phyloP scores from a whole-genome alignment of 2,797 vertebrate species.

The Emydoidea blandingii region DNA sequence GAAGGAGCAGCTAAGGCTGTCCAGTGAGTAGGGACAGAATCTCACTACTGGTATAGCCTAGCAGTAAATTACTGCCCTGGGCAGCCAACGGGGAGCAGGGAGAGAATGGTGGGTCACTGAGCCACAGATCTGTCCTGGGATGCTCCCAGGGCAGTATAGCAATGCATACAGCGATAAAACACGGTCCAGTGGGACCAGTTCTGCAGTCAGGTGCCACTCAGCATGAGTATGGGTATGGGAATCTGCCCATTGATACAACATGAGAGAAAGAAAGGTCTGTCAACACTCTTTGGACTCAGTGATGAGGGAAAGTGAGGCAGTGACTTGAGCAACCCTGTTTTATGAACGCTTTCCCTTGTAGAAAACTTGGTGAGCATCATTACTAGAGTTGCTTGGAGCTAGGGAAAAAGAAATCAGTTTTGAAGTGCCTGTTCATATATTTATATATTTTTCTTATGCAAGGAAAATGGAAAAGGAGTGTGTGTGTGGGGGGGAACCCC shows the following conservation, averaged over 20 bases:
- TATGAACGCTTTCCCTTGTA: slow-evolving; percentile 10
- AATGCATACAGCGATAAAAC: neutral
- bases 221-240: neutral
- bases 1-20: neutral
- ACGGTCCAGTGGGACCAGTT: neutral
- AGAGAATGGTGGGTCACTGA: neutral
- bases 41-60: neutral
- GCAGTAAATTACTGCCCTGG: neutral
- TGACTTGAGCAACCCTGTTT: slow-evolving; percentile 28
- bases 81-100: neutral
- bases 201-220: neutral
- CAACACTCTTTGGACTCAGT: neutral
- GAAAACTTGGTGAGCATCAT: slow-evolving; percentile 54
- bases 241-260: neutral
- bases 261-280: neutral
- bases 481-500: slow-evolving; percentile 74
- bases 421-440: slow-evolving; percentile 82
- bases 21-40: neutral
- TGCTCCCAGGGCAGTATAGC: neutral
- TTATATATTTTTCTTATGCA: slow-evolving; percentile 88
- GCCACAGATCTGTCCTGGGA: neutral
- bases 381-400: slow-evolving; percentile 82
- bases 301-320: slow-evolving; percentile 25
- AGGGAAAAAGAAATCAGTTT: slow-evolving; percentile 86
- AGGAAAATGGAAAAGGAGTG: slow-evolving; percentile 84